These are phyloP conservation scores for Zelleria hepariella DNA, from an alignment of 2,888 invertebrate genomes.

Conservation along the genomic window DNA sequence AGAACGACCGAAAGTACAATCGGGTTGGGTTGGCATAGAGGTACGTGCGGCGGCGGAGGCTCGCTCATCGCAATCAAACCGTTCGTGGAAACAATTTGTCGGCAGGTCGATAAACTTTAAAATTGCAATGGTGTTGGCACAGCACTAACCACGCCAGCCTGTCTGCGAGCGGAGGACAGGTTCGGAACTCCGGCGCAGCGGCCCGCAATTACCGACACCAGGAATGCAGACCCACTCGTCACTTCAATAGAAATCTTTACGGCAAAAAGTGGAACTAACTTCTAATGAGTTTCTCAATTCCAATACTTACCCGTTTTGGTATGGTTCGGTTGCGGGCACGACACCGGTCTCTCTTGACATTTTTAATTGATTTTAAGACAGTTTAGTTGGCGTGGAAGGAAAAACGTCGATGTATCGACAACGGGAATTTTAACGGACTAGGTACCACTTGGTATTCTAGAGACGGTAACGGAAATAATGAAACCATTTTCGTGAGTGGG, in stretches of 20 bases:
- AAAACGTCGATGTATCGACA: constrained; percentile 14
- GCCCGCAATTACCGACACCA: constrained; percentile 10
- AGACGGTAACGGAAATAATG: constrained; percentile 40
- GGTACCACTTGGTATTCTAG: constrained; percentile 45
- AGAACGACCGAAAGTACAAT: too few species aligned
- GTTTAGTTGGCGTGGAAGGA: not conserved
- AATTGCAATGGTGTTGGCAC: not conserved
- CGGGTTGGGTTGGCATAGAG: not conserved
- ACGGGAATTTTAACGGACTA: constrained; percentile 46
- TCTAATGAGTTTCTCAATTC: constrained; percentile 61
- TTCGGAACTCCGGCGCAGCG: not conserved
- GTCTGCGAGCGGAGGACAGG: constrained; percentile 10
- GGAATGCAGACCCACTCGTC: constrained; percentile 18
- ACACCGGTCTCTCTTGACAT: constrained; percentile 1
- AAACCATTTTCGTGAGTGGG: constrained; percentile 26
- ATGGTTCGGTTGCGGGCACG: constrained; percentile 8
- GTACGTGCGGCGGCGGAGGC: not conserved
- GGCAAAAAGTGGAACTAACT: constrained; percentile 44
- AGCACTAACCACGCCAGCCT: constrained; percentile 10
- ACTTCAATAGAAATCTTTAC: constrained; percentile 47
- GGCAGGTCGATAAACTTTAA: constrained; percentile 3
- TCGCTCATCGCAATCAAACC: not conserved
- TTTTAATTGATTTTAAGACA: not conserved
- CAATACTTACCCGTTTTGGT: constrained; percentile 42
- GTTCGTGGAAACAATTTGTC: constrained; percentile 1